These are phyloP conservation scores for Oceanodroma tethys DNA, from an alignment of 2,113 vertebrate genomes.

Conservation along the genomic window DNA sequence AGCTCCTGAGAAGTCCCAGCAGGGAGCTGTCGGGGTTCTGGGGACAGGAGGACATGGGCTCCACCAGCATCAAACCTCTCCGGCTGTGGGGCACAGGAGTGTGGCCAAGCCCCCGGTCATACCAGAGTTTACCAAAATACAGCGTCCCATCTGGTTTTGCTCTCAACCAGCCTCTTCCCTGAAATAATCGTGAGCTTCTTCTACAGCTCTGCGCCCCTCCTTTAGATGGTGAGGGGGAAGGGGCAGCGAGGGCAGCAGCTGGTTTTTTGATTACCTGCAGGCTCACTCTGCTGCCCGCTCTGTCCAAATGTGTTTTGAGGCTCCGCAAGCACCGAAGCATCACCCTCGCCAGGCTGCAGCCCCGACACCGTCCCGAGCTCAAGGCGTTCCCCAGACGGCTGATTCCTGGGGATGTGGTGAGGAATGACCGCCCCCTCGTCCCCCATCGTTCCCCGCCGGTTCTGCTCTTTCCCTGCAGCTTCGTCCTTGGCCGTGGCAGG, in stretches of 20 bases:
- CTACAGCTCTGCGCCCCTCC: fast-evolving
- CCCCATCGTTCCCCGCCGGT: fast-evolving
- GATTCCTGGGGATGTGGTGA: fast-evolving
- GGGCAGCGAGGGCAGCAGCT: neutral
- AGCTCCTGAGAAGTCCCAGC: neutral
- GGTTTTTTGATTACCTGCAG: fast-evolving
- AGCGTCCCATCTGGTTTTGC: neutral
- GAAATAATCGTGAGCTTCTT: neutral
- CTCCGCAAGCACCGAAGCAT: fast-evolving
- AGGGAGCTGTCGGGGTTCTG: neutral
- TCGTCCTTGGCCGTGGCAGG: neutral
- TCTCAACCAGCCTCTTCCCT: neutral
- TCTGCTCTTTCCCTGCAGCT: neutral
- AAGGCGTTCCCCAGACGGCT: fast-evolving
- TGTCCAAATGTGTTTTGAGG: neutral
- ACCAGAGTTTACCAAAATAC: neutral
- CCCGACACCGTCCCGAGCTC: fast-evolving
- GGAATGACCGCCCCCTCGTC: fast-evolving
- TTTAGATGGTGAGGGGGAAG: neutral
- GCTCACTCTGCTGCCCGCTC: neutral
- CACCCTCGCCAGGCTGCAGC: neutral
- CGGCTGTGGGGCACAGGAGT: neutral
- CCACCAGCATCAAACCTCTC: neutral
- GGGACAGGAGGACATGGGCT: neutral
- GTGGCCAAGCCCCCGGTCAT: neutral